Conservation (phyloP, 2,888 invertebrate species). For the Frankliniella intonsa region DNA sequence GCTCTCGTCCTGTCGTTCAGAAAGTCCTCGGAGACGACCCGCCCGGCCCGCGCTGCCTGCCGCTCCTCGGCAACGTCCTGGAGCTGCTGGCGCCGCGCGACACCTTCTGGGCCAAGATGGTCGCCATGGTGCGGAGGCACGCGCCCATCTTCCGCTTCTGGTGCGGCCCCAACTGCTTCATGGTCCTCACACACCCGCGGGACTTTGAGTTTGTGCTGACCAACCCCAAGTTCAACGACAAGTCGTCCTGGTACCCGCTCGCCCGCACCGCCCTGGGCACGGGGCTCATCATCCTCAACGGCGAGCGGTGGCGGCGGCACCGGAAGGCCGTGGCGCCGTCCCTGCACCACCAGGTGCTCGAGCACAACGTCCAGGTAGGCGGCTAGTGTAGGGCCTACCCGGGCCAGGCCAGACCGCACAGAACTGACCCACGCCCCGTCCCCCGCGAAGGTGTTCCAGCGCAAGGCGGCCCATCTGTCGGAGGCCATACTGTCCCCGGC, state of each 20-base stretch:
- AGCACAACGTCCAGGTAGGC: constrained; percentile 7
- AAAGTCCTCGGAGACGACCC: not conserved
- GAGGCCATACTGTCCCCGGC: not conserved
- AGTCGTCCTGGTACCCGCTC: constrained; percentile 7
- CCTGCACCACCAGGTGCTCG: not conserved
- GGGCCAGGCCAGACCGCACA: no score
- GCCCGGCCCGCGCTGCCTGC: not conserved
- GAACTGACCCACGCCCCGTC: not conserved
- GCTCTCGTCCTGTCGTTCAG: not conserved
- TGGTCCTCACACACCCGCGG: not conserved
- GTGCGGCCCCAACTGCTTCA: not conserved
- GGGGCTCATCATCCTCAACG: constrained; percentile 15
- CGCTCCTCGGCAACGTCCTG: not conserved
- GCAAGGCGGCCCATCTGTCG: not conserved
- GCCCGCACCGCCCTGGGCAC: not conserved
- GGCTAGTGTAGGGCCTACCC: not conserved
- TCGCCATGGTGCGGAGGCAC: not conserved
- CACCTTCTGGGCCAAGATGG: not conserved
- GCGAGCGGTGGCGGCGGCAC: constrained; percentile 8
- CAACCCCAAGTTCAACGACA: not conserved
- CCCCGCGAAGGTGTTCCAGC: not conserved
- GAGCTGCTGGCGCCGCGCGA: not conserved
- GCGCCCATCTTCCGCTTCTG: not conserved
- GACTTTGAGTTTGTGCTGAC: not conserved
- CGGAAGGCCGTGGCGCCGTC: not conserved